Evolutionary conservation across 2,888 invertebrate genomes (phyloP), one percentile per base, ranked within the genome.

Genomic region (Cerceris ruficornis): DNA sequence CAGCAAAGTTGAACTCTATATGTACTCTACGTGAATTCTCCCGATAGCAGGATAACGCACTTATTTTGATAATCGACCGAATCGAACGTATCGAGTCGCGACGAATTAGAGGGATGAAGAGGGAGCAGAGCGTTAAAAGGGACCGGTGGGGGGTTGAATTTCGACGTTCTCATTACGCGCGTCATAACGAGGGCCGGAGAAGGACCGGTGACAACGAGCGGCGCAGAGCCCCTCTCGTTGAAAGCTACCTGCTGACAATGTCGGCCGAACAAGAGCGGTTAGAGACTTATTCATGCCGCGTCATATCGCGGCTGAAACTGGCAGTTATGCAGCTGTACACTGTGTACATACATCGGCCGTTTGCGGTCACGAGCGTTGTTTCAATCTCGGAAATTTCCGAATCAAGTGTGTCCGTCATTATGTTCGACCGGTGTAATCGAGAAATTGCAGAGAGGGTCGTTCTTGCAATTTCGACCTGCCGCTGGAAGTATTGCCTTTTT

Each of bases 251-350:
- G 80, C 82, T 86, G 85, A 85, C 85, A 86, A 85, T 86, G 85
- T 85, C 77, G 81, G 67, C 17, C 67, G 77, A 79, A 81, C 84
- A 84, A 86, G 84, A 85, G 83, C 80, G 83, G 80, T 81, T 86
- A 70, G 77, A 80, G 85, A 87, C 87, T 89, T 88, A 88, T 88
- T 88, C 87, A 88, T 88, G 82, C 77, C 77, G 77, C 75, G 77
- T 81, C 84, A 83, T 82, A 84, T 80, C 80, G 80, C 75, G 80
- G 80, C 85, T 86, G 86, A 86, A 88, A 88, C 86, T 88, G 87
- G 84, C 87, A 89, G 89, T 88, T 89, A 87, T 87, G 83, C 71
- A 72, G 78, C 84, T 71, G 67, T 75, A 72, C 73, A 75, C 74
- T 60, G 70, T 65, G 75, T 62, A 69, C 81, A 76, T 62, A 69